phyloP scores from a whole-genome alignment of 2,888 invertebrate genomes.

The Petrolisthes cinctipes region DNA sequence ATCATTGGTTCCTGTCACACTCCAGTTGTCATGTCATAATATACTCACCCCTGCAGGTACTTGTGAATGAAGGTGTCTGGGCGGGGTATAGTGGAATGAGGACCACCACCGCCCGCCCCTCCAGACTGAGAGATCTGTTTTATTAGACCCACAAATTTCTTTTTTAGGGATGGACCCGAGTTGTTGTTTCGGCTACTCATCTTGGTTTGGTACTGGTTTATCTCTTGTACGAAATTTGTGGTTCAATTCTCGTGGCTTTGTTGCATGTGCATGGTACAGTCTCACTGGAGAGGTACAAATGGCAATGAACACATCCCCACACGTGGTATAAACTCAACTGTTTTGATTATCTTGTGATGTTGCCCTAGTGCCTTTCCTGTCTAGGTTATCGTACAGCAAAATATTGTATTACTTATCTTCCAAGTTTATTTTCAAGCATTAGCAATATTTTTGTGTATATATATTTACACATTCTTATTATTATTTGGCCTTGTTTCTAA shows the following conservation, averaged over 20 bases:
- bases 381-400: slow-evolving; percentile 31
- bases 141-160: slow-evolving; percentile 64
- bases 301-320: neutral
- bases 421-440: neutral
- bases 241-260: slow-evolving; percentile 5
- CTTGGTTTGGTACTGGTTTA: neutral
- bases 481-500: too few species aligned
- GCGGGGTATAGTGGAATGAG: slow-evolving; percentile 36
- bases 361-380: slow-evolving; percentile 34
- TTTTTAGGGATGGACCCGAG: slow-evolving; percentile 60
- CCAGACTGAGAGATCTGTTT: slow-evolving; percentile 62
- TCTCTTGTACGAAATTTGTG: neutral
- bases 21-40: neutral
- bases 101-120: slow-evolving; percentile 30
- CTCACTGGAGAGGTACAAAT: neutral
- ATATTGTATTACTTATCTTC: neutral
- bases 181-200: slow-evolving; percentile 53
- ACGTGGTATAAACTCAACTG: slow-evolving; percentile 41
- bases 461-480: too few species aligned
- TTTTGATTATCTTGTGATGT: slow-evolving; percentile 51
- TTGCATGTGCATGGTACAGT: neutral
- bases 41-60: slow-evolving; percentile 64
- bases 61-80: slow-evolving; percentile 65
- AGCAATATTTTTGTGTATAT: too few species aligned
- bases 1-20: neutral